Base-by-base conservation (phyloP, 2,113 vertebrate species). In the Lasiurus cinereus region DNA sequence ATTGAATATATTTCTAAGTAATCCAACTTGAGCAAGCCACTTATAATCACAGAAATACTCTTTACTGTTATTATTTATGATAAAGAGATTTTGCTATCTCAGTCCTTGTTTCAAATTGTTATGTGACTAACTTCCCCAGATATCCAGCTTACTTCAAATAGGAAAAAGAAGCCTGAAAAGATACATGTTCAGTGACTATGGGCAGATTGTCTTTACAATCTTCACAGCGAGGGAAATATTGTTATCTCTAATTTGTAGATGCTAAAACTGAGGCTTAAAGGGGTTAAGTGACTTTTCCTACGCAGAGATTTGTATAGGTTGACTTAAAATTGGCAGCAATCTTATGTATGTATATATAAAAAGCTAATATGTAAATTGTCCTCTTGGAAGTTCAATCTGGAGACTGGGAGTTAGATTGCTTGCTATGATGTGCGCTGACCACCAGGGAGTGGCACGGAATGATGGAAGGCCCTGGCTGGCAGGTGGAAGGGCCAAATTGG, bases 1-100 rank as follows among this genome's bases (percentile, higher is more conserved):
- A 36, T 24, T 90, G 43, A 92, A 8, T 52, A 62, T 90, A 67
- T 79, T 88, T 96, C 48, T 83, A 78, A 87, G 76, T 67, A 90
- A 59, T 87, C 87, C 36, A 79, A 27, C 70, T 90, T 88, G 13
- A 79, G 67, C 11, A 83, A 90, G 59, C 18, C 59, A 83, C 70
- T 69, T 92, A 88, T 14, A 79, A 88, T 78, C 72, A 93, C 46
- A 83, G 43, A 69, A 91, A 92, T 50, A 24, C 4, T 77, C 72
- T 86, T 89, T 66, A 66, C 8, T 83, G 48, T 3, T 21, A 59
- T 95, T 83, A 83, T 83, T 92, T 85, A 48, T 90, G 70, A 74
- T 72, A 29, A 80, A 54, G 67, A 70, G 31, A 56, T 36, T 90
- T 24, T 78, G 21, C 84, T 88, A 83, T 83, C n/a, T 89, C 18